phyloP scores from a whole-genome alignment of 2,888 invertebrate genomes.

The Galerucella calmariensis region DNA sequence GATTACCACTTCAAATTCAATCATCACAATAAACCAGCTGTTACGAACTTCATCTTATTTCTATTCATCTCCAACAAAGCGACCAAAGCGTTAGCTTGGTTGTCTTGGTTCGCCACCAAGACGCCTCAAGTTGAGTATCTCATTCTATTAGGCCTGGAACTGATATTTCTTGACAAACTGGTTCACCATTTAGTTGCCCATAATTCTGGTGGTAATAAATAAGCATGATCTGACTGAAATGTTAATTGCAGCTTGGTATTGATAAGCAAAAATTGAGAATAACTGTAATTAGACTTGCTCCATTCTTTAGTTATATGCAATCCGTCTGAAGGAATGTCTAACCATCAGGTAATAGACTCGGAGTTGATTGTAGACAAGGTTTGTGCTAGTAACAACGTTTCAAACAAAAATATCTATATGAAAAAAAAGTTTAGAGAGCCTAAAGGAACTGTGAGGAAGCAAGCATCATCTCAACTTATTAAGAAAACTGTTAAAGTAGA shows the following conservation, averaged over 20 bases:
- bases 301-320: not conserved
- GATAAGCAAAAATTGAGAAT: no score
- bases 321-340: not conserved
- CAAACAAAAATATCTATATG: not conserved
- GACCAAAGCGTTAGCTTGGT: no score
- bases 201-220: not conserved
- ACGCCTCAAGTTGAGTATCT: no score
- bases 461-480: slow-evolving; percentile 2
- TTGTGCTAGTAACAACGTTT: not conserved
- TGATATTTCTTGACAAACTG: not conserved
- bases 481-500: slow-evolving; percentile 24
- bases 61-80: no score
- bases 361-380: not conserved
- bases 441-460: slow-evolving; percentile 3
- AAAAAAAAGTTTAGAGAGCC: slow-evolving; percentile 24
- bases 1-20: no score
- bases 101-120: no score
- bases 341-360: not conserved
- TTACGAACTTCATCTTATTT: no score
- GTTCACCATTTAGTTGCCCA: not conserved
- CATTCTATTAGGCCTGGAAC: no score
- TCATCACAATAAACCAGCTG: no score
- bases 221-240: no score
- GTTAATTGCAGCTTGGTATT: no score
- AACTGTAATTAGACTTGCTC: not conserved